Percentiles rank a stretch among this genome's conserved stretches.
Conservation (phyloP, 2,888 invertebrate species). For the Rutpela maculata region DNA sequence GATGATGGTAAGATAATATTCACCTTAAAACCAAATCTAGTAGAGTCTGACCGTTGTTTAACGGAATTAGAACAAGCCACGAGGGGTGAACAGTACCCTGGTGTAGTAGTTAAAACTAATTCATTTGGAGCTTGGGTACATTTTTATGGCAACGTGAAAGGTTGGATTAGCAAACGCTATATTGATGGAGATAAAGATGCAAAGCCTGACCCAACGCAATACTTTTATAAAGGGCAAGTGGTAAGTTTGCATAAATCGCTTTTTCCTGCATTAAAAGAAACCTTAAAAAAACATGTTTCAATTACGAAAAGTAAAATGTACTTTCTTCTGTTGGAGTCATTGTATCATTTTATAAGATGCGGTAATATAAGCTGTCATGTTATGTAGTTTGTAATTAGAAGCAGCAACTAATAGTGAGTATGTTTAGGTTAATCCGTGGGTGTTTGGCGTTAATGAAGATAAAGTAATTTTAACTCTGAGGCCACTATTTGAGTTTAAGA, state of each 20-base stretch:
- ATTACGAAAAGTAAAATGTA: neutral
- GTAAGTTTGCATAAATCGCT: slow-evolving; percentile 65
- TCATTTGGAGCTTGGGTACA: slow-evolving; percentile 75
- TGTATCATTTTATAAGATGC: too few relatives aligned
- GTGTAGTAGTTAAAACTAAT: slow-evolving; percentile 76
- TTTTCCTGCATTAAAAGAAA: neutral
- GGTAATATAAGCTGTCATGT: too few relatives aligned
- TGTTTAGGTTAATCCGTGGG: slow-evolving; percentile 76
- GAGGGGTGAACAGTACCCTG: slow-evolving; percentile 76
- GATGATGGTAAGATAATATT: slow-evolving; percentile 76
- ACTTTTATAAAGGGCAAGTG: slow-evolving; percentile 79
- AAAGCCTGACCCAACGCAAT: slow-evolving; percentile 69
- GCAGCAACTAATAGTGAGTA: neutral
- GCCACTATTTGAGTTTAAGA: slow-evolving; percentile 54
- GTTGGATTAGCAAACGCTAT: slow-evolving; percentile 71
- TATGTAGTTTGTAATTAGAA: too few relatives aligned
- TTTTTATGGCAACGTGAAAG: slow-evolving; percentile 78
- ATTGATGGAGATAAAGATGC: slow-evolving; percentile 59
- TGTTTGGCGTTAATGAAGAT: slow-evolving; percentile 70
- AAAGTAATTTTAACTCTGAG: slow-evolving; percentile 74
- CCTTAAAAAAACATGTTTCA: neutral
- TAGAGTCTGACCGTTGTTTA: slow-evolving; percentile 77
- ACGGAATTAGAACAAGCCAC: slow-evolving; percentile 75
- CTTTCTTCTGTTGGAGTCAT: too few relatives aligned
- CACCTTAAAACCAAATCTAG: slow-evolving; percentile 81